Conservation (phyloP, 2,888 invertebrate species). For the Euspilapteryx auroguttella region DNA sequence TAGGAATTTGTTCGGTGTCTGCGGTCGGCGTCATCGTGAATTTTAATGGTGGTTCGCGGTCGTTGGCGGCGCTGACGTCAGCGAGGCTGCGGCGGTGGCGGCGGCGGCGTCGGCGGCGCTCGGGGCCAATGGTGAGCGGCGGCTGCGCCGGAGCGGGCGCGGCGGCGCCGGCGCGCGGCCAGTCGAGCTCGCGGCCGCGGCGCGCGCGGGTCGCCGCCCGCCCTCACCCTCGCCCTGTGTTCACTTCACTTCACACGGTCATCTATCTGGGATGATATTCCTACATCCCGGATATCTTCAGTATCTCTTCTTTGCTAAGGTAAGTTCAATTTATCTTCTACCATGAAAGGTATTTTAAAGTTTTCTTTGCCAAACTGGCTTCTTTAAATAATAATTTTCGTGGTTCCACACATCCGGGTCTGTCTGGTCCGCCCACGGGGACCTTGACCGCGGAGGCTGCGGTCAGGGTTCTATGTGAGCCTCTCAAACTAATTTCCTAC, state of each 20-base stretch:
- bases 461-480: too few relatives aligned
- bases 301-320: too few relatives aligned
- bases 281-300: too few relatives aligned
- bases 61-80: slow-evolving; percentile 31
- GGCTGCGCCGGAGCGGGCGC: slow-evolving; percentile 8
- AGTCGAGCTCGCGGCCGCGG: slow-evolving; percentile 18
- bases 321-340: too few relatives aligned
- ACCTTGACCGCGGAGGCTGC: slow-evolving; percentile 50
- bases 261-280: too few relatives aligned
- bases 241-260: slow-evolving; percentile 21
- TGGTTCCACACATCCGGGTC: slow-evolving; percentile 54
- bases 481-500: too few relatives aligned
- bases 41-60: slow-evolving; percentile 14
- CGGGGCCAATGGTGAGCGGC: slow-evolving; percentile 18
- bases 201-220: slow-evolving; percentile 29
- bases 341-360: too few relatives aligned
- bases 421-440: slow-evolving; percentile 38
- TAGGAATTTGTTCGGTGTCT: slow-evolving; percentile 2
- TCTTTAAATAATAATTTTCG: too few relatives aligned
- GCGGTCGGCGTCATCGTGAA: slow-evolving; percentile 9
- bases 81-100: slow-evolving; percentile 28
- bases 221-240: slow-evolving; percentile 30
- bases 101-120: slow-evolving; percentile 28
- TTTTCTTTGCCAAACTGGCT: too few relatives aligned
- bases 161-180: slow-evolving; percentile 14